phyloP scores from a whole-genome alignment of 2,113 vertebrate genomes.

The Alces alces region DNA sequence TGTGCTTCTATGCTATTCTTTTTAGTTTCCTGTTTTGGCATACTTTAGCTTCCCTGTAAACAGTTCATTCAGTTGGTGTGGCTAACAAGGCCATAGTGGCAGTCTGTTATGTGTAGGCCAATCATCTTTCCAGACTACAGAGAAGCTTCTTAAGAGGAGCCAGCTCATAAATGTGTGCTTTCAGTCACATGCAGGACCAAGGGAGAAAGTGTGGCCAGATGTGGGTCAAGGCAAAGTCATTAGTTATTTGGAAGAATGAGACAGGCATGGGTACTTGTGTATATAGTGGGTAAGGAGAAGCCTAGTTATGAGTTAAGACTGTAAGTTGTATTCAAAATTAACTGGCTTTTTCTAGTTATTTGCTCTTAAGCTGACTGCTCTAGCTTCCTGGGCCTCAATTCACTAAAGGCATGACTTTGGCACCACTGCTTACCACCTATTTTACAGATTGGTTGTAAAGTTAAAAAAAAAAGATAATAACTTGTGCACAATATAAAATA shows the following conservation, averaged over 20 bases:
- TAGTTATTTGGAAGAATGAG: background rate
- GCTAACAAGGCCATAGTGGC: background rate
- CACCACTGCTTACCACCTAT: background rate
- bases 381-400: background rate
- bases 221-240: background rate
- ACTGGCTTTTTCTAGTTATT: background rate
- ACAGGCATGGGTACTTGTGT: rapidly evolving
- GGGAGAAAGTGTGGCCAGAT: background rate
- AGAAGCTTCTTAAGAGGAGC: background rate
- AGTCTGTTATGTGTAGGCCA: background rate
- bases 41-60: background rate
- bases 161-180: background rate
- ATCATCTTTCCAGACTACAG: background rate
- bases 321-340: background rate
- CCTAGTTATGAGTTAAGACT: background rate
- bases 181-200: background rate
- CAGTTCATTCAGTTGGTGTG: background rate
- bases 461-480: background rate
- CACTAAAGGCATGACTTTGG: background rate
- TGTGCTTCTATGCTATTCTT: background rate
- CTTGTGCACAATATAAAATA: background rate
- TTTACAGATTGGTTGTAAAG: background rate
- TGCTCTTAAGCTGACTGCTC: background rate
- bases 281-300: background rate
- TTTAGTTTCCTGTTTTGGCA: background rate